These are phyloP conservation scores for Seira ritae DNA, from an alignment of 2,888 invertebrate species.

Conservation along the genomic window DNA sequence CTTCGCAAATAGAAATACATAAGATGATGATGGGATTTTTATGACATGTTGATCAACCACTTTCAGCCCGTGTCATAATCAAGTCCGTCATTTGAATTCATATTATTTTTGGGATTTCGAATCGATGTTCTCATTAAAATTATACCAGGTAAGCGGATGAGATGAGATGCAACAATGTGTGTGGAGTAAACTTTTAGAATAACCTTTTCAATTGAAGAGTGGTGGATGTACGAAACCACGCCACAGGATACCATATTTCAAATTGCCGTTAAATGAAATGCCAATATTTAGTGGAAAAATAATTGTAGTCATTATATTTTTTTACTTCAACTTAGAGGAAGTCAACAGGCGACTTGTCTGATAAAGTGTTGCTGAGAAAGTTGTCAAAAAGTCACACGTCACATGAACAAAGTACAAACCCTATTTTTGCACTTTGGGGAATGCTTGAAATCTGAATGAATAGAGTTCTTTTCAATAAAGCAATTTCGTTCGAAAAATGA, in stretches of 20 bases:
- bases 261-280: conserved; percentile 10
- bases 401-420: not conserved
- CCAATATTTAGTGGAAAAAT: conserved; percentile 11
- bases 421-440: not conserved
- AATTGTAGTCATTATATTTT: conserved; percentile 11
- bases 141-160: not conserved
- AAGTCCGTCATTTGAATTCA: not conserved
- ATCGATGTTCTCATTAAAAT: not conserved
- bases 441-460: not conserved
- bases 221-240: not conserved
- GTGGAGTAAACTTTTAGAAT: not conserved
- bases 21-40: not conserved
- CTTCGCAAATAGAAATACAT: not conserved
- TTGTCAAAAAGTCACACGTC: conserved; percentile 30
- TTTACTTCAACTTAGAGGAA: not conserved
- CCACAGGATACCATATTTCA: conserved; percentile 34
- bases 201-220: not conserved
- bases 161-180: not conserved
- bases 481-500: not conserved
- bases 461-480: not conserved
- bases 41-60: conserved; percentile 1
- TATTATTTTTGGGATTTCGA: not conserved
- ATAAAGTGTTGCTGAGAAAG: conserved; percentile 35
- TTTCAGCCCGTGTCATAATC: not conserved
- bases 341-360: not conserved